These are phyloP conservation scores for Alfaro cultratus DNA, from an alignment of 2,797 vertebrate species.

Conservation along the genomic window DNA sequence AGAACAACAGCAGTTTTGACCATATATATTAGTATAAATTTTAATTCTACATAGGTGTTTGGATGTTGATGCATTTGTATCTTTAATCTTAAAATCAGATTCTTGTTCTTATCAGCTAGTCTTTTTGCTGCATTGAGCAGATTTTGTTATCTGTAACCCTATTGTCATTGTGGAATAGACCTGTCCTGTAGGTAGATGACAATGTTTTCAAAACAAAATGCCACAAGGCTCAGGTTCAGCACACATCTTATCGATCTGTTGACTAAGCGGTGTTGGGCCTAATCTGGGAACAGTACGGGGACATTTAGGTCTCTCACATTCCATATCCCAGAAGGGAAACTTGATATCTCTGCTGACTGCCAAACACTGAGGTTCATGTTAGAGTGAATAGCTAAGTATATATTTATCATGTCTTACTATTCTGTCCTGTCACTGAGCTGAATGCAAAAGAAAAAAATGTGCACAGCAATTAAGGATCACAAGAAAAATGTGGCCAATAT, in stretches of 20 bases:
- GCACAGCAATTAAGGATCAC: not conserved
- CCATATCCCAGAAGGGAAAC: constrained; percentile 28
- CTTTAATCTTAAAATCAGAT: not conserved
- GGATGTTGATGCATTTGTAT: not conserved
- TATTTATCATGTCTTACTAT: not conserved
- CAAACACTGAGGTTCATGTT: constrained; percentile 20
- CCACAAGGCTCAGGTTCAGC: constrained; percentile 39
- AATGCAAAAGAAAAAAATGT: not conserved
- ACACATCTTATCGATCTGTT: constrained; percentile 63
- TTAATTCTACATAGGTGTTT: not conserved
- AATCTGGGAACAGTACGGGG: constrained; percentile 40
- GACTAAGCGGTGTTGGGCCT: constrained; percentile 40
- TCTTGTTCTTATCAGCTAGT: not conserved
- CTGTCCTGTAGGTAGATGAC: constrained; percentile 61
- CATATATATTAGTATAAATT: not conserved
- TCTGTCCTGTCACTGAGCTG: not conserved
- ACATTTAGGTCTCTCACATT: constrained; percentile 30
- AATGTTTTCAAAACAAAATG: constrained; percentile 56
- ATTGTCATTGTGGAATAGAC: constrained; percentile 17
- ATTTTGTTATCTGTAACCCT: not conserved
- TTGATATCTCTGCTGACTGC: constrained; percentile 37
- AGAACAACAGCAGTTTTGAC: not conserved
- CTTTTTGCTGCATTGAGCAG: not conserved
- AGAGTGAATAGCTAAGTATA: constrained; percentile 5
- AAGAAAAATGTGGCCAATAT: constrained; percentile 6